Base-by-base conservation (phyloP, 2,797 vertebrate species). In the Notolabrus celidotus region DNA sequence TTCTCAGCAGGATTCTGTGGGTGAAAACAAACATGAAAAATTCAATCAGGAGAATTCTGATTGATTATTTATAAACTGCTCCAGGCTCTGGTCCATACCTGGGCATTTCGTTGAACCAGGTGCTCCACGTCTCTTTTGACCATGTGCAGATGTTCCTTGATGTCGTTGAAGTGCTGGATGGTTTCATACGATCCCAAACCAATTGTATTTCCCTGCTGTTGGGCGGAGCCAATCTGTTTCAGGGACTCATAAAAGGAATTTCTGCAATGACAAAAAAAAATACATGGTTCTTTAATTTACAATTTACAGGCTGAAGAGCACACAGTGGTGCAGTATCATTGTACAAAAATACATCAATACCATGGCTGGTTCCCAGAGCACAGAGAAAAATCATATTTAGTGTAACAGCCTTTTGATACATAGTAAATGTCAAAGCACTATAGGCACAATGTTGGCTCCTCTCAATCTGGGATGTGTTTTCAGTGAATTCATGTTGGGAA, bases 101-200 rank as follows among this genome's bases (percentile, higher is more conserved):
- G 88, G 60, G 29, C 46, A 8, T 87, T 95, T 9, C 94, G 94
- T 74, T 98, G 96, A 25, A 95, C 94, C 14, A 99, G 90, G 71
- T 94, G 93, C 19, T 98, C 97, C 5, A 98, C 79, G 73, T 96
- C 96, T 64, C 97, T 94, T 85, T 95, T 97, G 11, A 99, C 97
- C 0, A 91, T 23, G 8, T 99, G 97, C 50, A 99, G 95, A 85
- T 99, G 97, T 10, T 99, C 98, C 83, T 99, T 99, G 83, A 99
- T 96, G 83, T 99, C 97, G 23, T 93, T 97, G 90, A 99, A 99
- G 91, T 99, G 97, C 82, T 99, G 98, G 0, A 96, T 88, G 10
- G 94, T 93, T 86, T 99, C 98, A 0, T 98, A 99, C 0, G 84
- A 67, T 0, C 94, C 94, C 3, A 93, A 53, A 0, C 92, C 94